Base-by-base conservation (phyloP, 2,888 invertebrate species). In the Stenotaenia linearis region DNA sequence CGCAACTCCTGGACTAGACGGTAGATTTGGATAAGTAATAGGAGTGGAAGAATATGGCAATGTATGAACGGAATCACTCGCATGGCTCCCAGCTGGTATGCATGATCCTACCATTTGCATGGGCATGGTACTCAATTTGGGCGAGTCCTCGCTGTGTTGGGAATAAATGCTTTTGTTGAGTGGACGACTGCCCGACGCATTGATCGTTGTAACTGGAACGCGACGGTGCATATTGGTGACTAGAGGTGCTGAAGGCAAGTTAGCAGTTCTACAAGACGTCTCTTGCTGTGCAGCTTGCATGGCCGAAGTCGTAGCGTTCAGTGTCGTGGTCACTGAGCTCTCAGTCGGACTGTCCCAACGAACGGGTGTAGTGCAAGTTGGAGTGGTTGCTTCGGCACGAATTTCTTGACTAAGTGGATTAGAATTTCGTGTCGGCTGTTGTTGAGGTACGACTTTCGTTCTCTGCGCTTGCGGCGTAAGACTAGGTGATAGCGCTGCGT, bases 1-100 rank as follows among this genome's bases (percentile, higher is more conserved):
- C 77, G 82, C 45, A 2, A 50, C 50, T 50, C 32, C 78, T 74
- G 80, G 37, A 79, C 77, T 80, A 61, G 81, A 78, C 23, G 78
- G 77, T 15, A 80, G 45, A 28, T 77, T 79, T 12, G 77, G 77
- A 21, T 77, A 77, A 45, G 23, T 37, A 45, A 77, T 77, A 45
- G 77, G 77, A 12, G 77, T 37, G 21, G 40, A 25, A 23, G 40
- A 45, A 61, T 78, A 32, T 61, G 78, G 56, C 45, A 61, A 23
- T 10, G 61, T 21, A 32, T 78, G 78, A 61, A 28, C 30, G 3
- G 78, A 4, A 9, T 56, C 78, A n/a, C 23, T 32, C 0, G 28
- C 50, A 15, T 40, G 78, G 40, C 23, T 50, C 12, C 25, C 78
- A 1, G 30, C 40, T 9, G 78, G 78, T 21, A 78, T 50, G 32